Evolutionary conservation across 2,113 vertebrate genomes (phyloP).

Genomic region (Himantopus leucocephalus): DNA sequence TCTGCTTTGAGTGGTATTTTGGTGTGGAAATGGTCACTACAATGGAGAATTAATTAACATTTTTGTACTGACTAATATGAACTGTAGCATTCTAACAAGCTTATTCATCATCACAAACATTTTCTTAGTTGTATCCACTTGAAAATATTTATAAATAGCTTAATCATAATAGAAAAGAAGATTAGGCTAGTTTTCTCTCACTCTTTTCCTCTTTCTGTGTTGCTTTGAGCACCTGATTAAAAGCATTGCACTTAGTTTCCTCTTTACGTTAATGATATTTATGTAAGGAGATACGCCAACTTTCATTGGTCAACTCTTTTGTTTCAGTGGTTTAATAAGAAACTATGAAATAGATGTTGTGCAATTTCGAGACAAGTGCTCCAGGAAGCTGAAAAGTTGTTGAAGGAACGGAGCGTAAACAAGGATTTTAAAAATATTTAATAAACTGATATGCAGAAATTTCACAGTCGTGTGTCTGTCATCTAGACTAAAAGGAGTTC

Average conservation of each 20-base stretch:
- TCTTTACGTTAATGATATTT: constrained; percentile 15
- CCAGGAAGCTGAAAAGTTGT: constrained; percentile 10
- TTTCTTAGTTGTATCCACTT: background rate
- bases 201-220: background rate
- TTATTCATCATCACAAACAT: background rate
- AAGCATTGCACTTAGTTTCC: background rate
- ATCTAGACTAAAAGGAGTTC: background rate
- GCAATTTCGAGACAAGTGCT: background rate
- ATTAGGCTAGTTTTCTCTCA: background rate
- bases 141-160: background rate
- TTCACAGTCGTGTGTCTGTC: background rate
- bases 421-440: background rate
- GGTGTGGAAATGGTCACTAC: background rate
- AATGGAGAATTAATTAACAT: background rate
- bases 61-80: background rate
- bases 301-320: constrained; percentile 34
- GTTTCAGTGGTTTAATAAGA: constrained; percentile 57
- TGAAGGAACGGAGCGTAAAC: background rate
- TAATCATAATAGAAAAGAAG: background rate
- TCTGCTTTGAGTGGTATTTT: background rate
- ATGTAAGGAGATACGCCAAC: background rate
- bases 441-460: background rate
- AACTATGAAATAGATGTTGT: constrained; percentile 45
- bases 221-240: background rate
- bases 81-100: background rate